A percentile compares a stretch with the other conserved stretches of the same genome.
Conservation (phyloP, 2,888 invertebrate genomes). For the Ectemnius continuus region DNA sequence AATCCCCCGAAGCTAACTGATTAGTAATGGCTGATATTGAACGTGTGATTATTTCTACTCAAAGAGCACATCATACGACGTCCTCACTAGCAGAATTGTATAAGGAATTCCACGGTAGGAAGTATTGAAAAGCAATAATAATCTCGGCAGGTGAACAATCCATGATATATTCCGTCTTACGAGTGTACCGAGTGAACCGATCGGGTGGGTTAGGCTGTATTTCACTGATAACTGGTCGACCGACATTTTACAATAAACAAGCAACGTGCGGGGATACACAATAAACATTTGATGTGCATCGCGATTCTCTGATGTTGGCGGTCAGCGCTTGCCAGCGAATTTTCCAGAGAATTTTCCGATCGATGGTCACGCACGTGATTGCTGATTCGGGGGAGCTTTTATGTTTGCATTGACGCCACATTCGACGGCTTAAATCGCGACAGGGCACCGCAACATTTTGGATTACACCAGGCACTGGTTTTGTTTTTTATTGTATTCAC, state of each 20-base stretch:
- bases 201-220: background rate
- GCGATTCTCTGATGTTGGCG: background rate
- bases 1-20: no score
- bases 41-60: no score
- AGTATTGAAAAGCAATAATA: no score
- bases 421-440: slow-evolving; percentile 10
- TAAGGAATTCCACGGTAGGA: no score
- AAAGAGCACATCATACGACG: no score
- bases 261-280: background rate
- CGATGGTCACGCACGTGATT: slow-evolving; percentile 10
- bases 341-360: slow-evolving; percentile 52
- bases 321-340: slow-evolving; percentile 42
- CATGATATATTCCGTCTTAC: no score
- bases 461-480: slow-evolving; percentile 8
- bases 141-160: no score
- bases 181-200: background rate
- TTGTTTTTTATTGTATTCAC: slow-evolving; percentile 10
- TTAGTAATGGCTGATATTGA: no score
- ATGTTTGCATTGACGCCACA: slow-evolving; percentile 20
- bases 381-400: slow-evolving; percentile 8
- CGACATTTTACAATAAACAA: background rate
- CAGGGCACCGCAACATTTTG: background rate
- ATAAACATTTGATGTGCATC: slow-evolving; percentile 19
- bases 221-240: background rate
- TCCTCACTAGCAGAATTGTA: no score